These are phyloP conservation scores for Halcyon badia DNA, from an alignment of 2,797 vertebrate species.

Conservation along the genomic window DNA sequence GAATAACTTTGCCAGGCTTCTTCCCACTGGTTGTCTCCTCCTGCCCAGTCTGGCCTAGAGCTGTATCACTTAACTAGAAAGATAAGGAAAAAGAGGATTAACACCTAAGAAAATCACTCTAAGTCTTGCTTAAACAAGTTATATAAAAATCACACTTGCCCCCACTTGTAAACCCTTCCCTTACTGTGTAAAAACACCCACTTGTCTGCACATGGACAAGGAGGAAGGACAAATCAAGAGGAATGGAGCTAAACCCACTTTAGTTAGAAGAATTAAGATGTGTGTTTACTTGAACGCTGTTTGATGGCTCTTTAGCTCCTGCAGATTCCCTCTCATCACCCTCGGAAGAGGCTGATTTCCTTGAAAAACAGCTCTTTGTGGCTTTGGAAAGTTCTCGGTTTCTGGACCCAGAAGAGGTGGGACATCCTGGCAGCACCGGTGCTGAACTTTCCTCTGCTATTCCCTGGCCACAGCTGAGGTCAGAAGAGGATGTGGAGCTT, in stretches of 20 bases:
- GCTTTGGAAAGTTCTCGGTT: neutral
- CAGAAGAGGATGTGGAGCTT: accelerated
- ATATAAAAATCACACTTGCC: neutral
- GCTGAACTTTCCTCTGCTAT: neutral
- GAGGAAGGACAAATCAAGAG: neutral
- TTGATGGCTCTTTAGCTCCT: neutral
- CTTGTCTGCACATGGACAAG: neutral
- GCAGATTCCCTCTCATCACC: neutral
- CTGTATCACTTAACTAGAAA: constrained; percentile 18
- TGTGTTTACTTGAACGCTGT: neutral
- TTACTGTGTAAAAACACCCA: neutral
- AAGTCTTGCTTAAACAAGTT: neutral
- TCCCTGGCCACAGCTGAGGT: neutral
- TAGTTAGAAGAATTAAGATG: neutral
- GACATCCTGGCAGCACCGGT: neutral
- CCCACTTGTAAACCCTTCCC: neutral
- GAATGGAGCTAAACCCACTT: neutral
- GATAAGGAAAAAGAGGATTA: neutral
- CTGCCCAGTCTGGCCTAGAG: constrained; percentile 40
- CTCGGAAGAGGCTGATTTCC: neutral
- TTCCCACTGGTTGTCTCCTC: constrained; percentile 41
- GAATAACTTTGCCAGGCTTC: constrained; percentile 54
- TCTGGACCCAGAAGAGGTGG: neutral
- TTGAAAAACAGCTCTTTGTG: neutral
- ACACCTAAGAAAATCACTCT: neutral